Conservation (phyloP, 2,113 vertebrate species). For the Paratilapia polleni region DNA sequence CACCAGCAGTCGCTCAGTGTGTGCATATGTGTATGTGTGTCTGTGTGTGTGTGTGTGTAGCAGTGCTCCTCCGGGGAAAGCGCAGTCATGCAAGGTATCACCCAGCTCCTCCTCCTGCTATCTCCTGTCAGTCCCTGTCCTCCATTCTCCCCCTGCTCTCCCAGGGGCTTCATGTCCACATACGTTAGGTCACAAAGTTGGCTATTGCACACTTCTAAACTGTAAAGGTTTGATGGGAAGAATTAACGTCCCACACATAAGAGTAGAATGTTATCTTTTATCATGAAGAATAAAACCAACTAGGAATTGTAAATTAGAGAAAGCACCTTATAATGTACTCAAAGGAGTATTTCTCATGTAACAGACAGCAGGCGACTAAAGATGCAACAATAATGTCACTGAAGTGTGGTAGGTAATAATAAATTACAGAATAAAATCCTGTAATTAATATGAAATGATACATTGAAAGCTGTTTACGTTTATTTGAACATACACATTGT, state of each 20-base stretch:
- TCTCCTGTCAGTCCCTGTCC: slow-evolving; percentile 47
- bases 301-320: too few species aligned
- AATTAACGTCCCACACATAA: background rate
- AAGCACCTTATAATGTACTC: background rate
- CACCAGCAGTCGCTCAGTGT: slow-evolving; percentile 57
- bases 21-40: slow-evolving; percentile 18
- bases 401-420: too few species aligned
- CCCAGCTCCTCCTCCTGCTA: slow-evolving; percentile 65
- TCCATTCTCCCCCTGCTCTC: slow-evolving; percentile 32
- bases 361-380: background rate
- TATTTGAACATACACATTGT: background rate
- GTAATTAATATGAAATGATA: background rate
- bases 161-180: slow-evolving; percentile 8
- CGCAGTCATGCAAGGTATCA: slow-evolving; percentile 79
- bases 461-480: background rate
- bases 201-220: background rate
- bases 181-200: slow-evolving; percentile 21
- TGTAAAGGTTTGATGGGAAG: background rate
- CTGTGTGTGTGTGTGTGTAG: slow-evolving; percentile 44
- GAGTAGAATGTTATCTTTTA: background rate
- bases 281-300: background rate
- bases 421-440: too few species aligned
- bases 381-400: background rate
- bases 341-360: background rate
- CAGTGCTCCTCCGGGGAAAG: slow-evolving; percentile 64